Evolutionary conservation across 1,140 invertebrate species (phyloP), one percentile per base, ranked within the genome.

Genomic region (Hyles vespertilio): DNA sequence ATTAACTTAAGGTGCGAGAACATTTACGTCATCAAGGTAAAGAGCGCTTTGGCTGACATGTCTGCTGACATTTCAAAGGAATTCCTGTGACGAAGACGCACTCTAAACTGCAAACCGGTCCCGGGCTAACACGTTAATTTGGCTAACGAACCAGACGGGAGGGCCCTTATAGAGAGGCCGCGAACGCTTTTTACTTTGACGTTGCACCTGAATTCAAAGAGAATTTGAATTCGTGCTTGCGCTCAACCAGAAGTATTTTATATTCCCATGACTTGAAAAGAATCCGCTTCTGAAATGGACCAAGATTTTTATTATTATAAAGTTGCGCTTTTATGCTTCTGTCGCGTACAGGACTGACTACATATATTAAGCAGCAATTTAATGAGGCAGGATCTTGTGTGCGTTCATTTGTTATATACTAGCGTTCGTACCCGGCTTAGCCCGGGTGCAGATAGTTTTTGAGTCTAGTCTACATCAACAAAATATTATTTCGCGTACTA

Each of bases 81-180:
- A 69, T 65, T 65, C 50, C 49, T 63, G 51, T 59, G 61, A 67
- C 51, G 64, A 68, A 77, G 75, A 71, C 65, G 55, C 60, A 69
- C 67, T 78, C 68, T 44, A 73, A 67, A 65, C 59, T 67, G 57
- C 56, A 74, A 65, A 77, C 73, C 69, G 68, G 71, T 76, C 58
- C 51, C 63, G 62, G 56, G 66, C 59, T 77, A 78, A 78, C 76
- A 75, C 75, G 79, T 79, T 84, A 78, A 83, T 81, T 79, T 83
- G 63, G 71, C 67, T 80, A 81, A 81, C 77, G 79, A 78, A 80
- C 74, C 79, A 74, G 69, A 77, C 53, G 50, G 66, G 58, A 83
- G 75, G 59, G 76, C 79, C 58, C 76, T 80, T 65, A 65, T 52
- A 67, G 61, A 71, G 62, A 70, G 68, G 62, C 69, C 72, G 70